phyloP scores from a whole-genome alignment of 2,888 invertebrate species.

The Aspidiotus rigidus region DNA sequence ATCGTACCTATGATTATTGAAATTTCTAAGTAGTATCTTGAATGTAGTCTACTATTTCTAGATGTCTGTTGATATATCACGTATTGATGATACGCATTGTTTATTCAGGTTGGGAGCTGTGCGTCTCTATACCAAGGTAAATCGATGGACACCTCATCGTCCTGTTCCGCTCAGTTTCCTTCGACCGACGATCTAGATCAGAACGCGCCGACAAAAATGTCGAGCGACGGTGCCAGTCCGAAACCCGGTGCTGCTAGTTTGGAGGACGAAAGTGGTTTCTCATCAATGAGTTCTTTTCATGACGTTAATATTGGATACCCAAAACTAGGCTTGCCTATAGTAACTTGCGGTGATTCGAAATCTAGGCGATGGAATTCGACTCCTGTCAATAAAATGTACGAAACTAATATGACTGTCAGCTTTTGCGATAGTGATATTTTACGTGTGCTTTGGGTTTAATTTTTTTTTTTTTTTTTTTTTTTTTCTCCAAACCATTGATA shows the following conservation, averaged over 20 bases:
- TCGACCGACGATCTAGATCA: background rate
- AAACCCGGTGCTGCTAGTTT: conserved; percentile 39
- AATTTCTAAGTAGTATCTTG: too few relatives aligned
- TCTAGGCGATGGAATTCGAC: conserved; percentile 9
- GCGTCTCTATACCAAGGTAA: conserved; percentile 38
- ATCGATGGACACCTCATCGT: conserved; percentile 34
- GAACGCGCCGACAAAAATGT: background rate
- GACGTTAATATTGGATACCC: conserved; percentile 53
- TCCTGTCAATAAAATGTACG: conserved; percentile 28
- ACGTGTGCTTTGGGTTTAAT: conserved; percentile 5
- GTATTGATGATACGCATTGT: background rate
- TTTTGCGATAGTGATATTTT: conserved; percentile 10
- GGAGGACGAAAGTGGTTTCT: conserved; percentile 78
- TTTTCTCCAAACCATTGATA: too few relatives aligned
- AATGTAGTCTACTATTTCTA: too few relatives aligned
- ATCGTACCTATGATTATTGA: too few relatives aligned
- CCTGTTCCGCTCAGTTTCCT: conserved; percentile 32
- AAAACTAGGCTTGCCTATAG: conserved; percentile 39
- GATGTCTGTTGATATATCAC: too few relatives aligned
- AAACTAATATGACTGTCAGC: conserved; percentile 3
- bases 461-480: background rate
- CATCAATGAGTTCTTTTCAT: conserved; percentile 68
- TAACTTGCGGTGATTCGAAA: conserved; percentile 28
- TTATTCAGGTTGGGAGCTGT: conserved; percentile 38
- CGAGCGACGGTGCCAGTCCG: background rate